phyloP scores from a whole-genome alignment of 2,888 invertebrate species.

The Harpalus rubripes region DNA sequence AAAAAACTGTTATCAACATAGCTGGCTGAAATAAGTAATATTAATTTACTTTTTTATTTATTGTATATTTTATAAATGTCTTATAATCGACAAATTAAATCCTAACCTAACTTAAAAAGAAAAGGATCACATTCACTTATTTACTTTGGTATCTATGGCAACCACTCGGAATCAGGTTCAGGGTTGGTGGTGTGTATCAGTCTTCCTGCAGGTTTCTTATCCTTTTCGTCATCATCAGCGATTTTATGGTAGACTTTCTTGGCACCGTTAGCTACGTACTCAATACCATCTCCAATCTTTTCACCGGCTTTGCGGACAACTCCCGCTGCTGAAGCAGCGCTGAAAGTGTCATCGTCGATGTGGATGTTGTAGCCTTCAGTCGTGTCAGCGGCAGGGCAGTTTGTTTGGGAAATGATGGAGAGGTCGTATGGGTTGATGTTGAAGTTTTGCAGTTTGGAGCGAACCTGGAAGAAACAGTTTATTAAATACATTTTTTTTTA shows the following conservation, averaged over 20 bases:
- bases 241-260: slow-evolving; percentile 86
- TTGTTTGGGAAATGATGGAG: slow-evolving; percentile 85
- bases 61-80: slow-evolving; percentile 26
- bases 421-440: slow-evolving; percentile 89
- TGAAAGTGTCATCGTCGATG: slow-evolving; percentile 88
- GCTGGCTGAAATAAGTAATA: too few species aligned
- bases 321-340: slow-evolving; percentile 85
- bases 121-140: slow-evolving; percentile 18
- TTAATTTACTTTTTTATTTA: not conserved
- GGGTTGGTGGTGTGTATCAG: slow-evolving; percentile 73
- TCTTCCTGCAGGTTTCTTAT: slow-evolving; percentile 70
- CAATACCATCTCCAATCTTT: slow-evolving; percentile 83
- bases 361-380: slow-evolving; percentile 83
- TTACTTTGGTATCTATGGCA: slow-evolving; percentile 75
- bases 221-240: slow-evolving; percentile 75
- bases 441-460: slow-evolving; percentile 81
- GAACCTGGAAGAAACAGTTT: slow-evolving; percentile 78
- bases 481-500: not conserved
- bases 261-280: slow-evolving; percentile 85
- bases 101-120: slow-evolving; percentile 39
- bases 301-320: slow-evolving; percentile 86
- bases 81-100: slow-evolving; percentile 1
- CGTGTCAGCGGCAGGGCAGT: slow-evolving; percentile 83
- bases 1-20: not conserved
- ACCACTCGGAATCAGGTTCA: slow-evolving; percentile 81